Evolutionary conservation across 2,797 vertebrate genomes (phyloP).

Genomic region (Sternarchorhynchus goeldii): DNA sequence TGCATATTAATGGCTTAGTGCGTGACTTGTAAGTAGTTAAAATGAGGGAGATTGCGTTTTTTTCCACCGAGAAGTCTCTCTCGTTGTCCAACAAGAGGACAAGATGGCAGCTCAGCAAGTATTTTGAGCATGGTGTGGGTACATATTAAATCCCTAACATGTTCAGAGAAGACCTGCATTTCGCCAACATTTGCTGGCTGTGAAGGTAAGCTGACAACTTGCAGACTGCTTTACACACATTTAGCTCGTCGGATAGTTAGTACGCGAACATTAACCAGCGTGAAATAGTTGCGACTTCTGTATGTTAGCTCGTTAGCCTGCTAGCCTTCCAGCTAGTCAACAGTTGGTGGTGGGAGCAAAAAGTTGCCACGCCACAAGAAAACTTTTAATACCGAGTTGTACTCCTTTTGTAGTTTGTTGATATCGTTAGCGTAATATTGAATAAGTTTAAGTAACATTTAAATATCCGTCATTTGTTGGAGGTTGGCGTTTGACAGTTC

Average conservation of each 20-base stretch:
- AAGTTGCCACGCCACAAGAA: constrained; percentile 44
- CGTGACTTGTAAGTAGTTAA: constrained; percentile 56
- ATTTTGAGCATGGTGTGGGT: constrained; percentile 61
- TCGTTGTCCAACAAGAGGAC: constrained; percentile 72
- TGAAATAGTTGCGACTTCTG: too few relatives aligned
- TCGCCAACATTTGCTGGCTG: constrained; percentile 54
- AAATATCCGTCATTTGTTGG: too few relatives aligned
- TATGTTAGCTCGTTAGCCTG: not conserved
- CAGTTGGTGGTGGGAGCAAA: constrained; percentile 33
- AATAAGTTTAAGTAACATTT: too few relatives aligned
- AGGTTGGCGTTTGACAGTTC: too few relatives aligned
- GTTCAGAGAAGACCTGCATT: constrained; percentile 56
- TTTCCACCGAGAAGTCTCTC: constrained; percentile 48
- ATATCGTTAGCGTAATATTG: too few relatives aligned
- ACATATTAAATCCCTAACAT: constrained; percentile 61
- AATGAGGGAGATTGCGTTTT: constrained; percentile 55
- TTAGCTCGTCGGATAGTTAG: not conserved
- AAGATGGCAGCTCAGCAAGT: constrained; percentile 79
- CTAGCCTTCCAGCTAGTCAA: constrained; percentile 14
- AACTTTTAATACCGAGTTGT: constrained; percentile 9
- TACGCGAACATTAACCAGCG: too few relatives aligned
- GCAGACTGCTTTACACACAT: not conserved
- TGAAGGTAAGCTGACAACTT: constrained; percentile 58
- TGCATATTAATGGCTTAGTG: constrained; percentile 39
- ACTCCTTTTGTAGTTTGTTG: too few relatives aligned